A percentile compares a stretch with the other conserved stretches of the same genome.
These are phyloP conservation scores for Chrysomallon squamiferum DNA, from an alignment of 1,140 invertebrate genomes.

Conservation along the genomic window DNA sequence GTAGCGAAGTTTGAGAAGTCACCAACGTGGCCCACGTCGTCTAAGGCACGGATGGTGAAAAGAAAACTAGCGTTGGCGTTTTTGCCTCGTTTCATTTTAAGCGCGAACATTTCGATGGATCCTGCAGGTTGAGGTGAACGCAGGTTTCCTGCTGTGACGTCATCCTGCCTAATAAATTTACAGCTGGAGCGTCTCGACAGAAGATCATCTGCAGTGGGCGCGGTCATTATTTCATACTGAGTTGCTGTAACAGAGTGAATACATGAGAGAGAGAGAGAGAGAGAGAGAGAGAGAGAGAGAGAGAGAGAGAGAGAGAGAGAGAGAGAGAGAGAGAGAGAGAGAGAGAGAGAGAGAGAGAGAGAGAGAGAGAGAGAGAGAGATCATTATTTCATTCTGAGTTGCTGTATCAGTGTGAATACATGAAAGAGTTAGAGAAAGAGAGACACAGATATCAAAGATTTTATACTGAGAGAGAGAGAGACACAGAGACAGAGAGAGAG, in stretches of 20 bases:
- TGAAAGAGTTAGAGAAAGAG: too few relatives aligned
- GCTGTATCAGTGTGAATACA: too few relatives aligned
- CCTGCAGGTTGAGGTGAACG: conserved; percentile 18
- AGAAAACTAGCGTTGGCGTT: conserved; percentile 44
- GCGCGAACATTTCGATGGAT: conserved; percentile 30
- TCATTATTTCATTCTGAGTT: too few relatives aligned
- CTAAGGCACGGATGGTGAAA: conserved; percentile 67
- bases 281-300: too few relatives aligned
- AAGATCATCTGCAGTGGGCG: conserved; percentile 53
- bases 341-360: too few relatives aligned
- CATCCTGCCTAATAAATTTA: conserved; percentile 13
- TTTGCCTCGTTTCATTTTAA: conserved; percentile 61
- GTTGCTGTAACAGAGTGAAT: conserved; percentile 55
- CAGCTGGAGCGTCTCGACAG: conserved; percentile 61
- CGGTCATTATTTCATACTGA: conserved; percentile 65
- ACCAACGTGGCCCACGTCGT: conserved; percentile 59
- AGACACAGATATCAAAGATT: too few relatives aligned
- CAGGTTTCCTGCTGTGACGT: conserved; percentile 21
- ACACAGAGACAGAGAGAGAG: too few relatives aligned
- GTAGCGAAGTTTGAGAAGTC: conserved; percentile 68
- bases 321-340: too few relatives aligned
- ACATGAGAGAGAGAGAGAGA: too few relatives aligned
- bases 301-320: too few relatives aligned
- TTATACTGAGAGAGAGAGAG: too few relatives aligned
- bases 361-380: too few relatives aligned